Evolutionary conservation across 1,140 invertebrate genomes (phyloP), one percentile per base, ranked within the genome.

Genomic region (Magallana angulata): DNA sequence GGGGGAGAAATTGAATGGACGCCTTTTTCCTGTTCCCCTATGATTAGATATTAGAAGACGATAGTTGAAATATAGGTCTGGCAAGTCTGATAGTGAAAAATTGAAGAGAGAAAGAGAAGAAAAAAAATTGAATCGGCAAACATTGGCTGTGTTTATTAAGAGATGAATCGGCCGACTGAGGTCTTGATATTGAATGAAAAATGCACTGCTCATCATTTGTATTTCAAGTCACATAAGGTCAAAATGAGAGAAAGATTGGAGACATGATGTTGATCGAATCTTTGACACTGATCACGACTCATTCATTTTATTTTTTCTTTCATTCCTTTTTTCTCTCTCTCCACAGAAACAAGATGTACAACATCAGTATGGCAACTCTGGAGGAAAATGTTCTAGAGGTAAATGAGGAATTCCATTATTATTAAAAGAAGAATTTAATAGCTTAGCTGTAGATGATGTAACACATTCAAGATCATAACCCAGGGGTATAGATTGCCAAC

Each of bases 261-360:
- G 12, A 76, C 68, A 30, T 36, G 68, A 6, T 62, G 60, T 62
- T 8, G 68, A 76, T 62, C 36, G 36, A 48, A 48, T 48, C 36
- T 48, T 48, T 48, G 36, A 48, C 36, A 48, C 36, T 48, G 36
- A 48, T 48, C 36, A 48, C 36, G 36, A 48, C 36, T 48, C 5
- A 48, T 48, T 48, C 36, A 48, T 48, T 48, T 3, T 48, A 48
- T 48, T 48, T 48, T 48, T 48, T 48, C 68, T 30, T 76, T 76
- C 24, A 76, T 76, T 18, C 1, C 7, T 24, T 30, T 76, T 18
- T 30, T 71, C 24, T 36, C 5, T 76, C 24, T 36, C 24, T 80
- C 87, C 87, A 59, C 57, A 90, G 89, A 85, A 90, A 90, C 71
- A 90, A 88, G 57, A 56, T 90, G 12, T 85, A 88, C 82, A 90